A percentile compares a stretch with the other conserved stretches of the same genome.
These are phyloP conservation scores for Chloebia gouldiae DNA, from an alignment of 2,113 vertebrate genomes.

Conservation along the genomic window DNA sequence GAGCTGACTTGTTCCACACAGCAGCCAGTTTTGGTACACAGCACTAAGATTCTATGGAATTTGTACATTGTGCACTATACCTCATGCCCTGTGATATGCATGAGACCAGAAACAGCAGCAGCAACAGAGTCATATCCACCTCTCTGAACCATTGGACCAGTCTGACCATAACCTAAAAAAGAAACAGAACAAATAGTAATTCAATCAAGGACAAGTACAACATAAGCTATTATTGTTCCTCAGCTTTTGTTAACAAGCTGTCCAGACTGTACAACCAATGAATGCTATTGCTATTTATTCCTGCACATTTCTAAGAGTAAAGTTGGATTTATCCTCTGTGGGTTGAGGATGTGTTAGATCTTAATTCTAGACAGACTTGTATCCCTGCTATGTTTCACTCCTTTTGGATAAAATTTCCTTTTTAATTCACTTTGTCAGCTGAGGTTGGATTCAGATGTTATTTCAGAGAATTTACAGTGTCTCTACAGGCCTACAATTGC, in stretches of 20 bases:
- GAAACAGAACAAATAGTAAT: background rate
- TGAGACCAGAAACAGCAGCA: conserved; percentile 90
- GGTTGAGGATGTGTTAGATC: background rate
- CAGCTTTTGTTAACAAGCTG: background rate
- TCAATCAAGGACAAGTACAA: background rate
- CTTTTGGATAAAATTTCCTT: background rate
- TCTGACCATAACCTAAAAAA: conserved; percentile 90
- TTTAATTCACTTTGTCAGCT: background rate
- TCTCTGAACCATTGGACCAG: conserved; percentile 82
- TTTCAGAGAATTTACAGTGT: background rate
- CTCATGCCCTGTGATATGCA: conserved; percentile 94
- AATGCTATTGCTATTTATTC: background rate
- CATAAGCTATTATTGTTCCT: background rate
- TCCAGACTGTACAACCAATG: background rate
- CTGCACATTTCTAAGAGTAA: background rate
- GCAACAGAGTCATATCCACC: conserved; percentile 91
- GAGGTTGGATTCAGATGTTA: background rate
- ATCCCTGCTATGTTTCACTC: background rate
- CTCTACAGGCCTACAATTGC: background rate
- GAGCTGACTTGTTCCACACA: background rate
- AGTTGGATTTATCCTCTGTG: background rate
- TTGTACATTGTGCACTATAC: conserved; percentile 58
- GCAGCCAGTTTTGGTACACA: background rate
- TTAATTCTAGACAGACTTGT: background rate
- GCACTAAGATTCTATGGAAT: background rate